Percentiles rank a stretch among this genome's conserved stretches.
Conservation (phyloP, 2,113 vertebrate species). For the Nerophis lumbriciformis region DNA sequence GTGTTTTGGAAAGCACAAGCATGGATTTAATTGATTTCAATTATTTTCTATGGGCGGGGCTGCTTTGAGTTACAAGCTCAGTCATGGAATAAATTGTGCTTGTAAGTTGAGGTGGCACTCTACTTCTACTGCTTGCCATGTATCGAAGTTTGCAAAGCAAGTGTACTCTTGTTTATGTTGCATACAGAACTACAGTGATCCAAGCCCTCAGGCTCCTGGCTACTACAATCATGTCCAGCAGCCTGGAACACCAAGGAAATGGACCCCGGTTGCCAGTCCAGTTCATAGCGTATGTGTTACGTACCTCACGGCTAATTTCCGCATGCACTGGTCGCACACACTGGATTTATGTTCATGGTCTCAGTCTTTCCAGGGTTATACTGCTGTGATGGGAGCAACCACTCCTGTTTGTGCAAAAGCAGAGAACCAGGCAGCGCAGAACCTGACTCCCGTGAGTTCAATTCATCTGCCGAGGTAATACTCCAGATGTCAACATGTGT, state of each 20-base stretch:
- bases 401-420: constrained; percentile 16
- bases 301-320: too few relatives aligned
- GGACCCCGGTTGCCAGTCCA: constrained; percentile 51
- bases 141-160: too few relatives aligned
- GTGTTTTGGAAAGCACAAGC: too few relatives aligned
- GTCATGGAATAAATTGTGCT: too few relatives aligned
- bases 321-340: background rate
- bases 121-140: too few relatives aligned
- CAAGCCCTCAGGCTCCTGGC: constrained; percentile 28
- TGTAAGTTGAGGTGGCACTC: too few relatives aligned
- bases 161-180: constrained; percentile 7
- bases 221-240: constrained; percentile 37
- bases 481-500: background rate
- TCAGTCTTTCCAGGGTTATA: constrained; percentile 45
- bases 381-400: constrained; percentile 15
- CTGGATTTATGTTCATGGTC: background rate
- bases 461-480: constrained; percentile 40
- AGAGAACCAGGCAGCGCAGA: constrained; percentile 33
- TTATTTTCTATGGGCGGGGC: too few relatives aligned
- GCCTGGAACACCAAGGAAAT: constrained; percentile 53
- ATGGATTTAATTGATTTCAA: too few relatives aligned
- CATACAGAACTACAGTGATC: constrained; percentile 52
- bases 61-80: too few relatives aligned
- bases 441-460: constrained; percentile 16
- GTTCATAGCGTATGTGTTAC: constrained; percentile 36